phyloP scores from a whole-genome alignment of 2,113 vertebrate species.

The Alectura lathami region DNA sequence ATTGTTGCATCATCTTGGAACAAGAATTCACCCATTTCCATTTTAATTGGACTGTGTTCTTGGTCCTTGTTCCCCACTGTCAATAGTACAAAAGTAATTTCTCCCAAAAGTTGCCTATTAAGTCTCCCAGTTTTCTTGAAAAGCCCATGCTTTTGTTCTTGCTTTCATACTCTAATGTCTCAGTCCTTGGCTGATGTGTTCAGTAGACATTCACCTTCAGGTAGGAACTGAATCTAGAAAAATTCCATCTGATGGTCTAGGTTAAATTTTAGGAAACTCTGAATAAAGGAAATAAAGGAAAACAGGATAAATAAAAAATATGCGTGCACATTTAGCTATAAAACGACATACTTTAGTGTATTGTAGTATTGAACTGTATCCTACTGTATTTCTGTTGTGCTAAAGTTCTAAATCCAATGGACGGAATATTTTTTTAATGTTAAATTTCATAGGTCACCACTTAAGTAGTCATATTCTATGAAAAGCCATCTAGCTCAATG shows the following conservation, averaged over 20 bases:
- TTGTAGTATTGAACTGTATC: background rate
- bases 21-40: background rate
- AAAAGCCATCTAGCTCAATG: background rate
- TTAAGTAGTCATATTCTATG: background rate
- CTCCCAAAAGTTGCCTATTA: background rate
- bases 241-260: background rate
- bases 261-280: background rate
- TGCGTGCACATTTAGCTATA: background rate
- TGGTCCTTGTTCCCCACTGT: background rate
- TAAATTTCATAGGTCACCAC: background rate
- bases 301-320: background rate
- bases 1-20: background rate
- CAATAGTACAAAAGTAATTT: background rate
- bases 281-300: background rate
- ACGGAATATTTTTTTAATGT: background rate
- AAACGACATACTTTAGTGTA: background rate
- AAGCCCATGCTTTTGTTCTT: background rate
- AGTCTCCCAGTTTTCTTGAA: background rate
- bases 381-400: background rate
- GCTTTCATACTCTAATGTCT: rapidly evolving
- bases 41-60: background rate
- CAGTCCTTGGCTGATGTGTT: background rate
- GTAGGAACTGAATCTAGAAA: background rate
- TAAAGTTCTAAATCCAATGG: background rate
- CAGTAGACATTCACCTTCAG: background rate